A percentile compares a stretch with the other conserved stretches of the same genome.
Evolutionary conservation across 2,888 invertebrate genomes (phyloP).

Genomic region (Tineola bisselliella): DNA sequence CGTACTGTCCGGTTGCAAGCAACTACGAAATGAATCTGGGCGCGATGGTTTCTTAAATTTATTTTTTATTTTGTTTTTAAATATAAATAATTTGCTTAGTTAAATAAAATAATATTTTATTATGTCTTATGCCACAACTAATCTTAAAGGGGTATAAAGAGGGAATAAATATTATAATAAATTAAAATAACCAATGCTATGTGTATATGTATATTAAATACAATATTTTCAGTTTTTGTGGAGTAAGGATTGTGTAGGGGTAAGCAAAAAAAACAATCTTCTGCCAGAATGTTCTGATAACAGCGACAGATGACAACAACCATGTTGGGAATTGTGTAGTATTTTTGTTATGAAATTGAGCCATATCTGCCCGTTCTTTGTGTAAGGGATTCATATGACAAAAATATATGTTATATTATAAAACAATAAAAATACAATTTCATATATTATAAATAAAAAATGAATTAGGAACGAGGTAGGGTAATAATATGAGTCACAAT

Average conservation of each 20-base stretch:
- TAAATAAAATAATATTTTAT: no score
- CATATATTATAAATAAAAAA: neutral
- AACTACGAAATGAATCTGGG: neutral
- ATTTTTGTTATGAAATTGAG: neutral
- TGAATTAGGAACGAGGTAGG: neutral
- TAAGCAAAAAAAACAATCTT: neutral
- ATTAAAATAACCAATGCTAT: no score
- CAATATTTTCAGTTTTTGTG: no score
- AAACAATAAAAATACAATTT: no score
- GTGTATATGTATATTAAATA: no score
- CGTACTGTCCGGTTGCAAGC: conserved; percentile 13
- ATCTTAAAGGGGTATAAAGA: no score
- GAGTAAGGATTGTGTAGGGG: neutral
- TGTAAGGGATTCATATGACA: no score
- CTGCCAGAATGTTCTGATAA: neutral
- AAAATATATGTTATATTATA: no score
- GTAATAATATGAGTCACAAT: neutral
- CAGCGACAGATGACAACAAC: neutral
- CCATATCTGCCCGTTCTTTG: neutral
- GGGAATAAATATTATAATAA: no score
- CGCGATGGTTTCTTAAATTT: neutral
- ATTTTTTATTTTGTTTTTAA: no score
- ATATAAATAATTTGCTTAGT: no score
- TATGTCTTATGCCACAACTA: no score
- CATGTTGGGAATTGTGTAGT: neutral